Percentiles rank a stretch among this genome's conserved stretches.
These are phyloP conservation scores for Diachasmimorpha longicaudata DNA, from an alignment of 1,140 invertebrate genomes.

Conservation along the genomic window DNA sequence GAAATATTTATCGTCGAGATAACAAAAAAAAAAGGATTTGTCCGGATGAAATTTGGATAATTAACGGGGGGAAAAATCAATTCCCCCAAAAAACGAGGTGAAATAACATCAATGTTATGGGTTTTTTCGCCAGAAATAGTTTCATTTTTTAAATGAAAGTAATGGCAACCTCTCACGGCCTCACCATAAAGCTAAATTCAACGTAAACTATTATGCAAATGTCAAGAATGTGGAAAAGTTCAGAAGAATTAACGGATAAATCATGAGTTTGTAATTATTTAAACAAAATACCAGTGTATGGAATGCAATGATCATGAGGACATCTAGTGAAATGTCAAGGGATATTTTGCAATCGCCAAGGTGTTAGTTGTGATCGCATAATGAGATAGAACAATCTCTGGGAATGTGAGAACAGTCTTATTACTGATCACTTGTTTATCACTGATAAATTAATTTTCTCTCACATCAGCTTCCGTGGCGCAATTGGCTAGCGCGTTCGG, in stretches of 20 bases:
- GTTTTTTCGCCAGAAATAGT: no score
- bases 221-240: background rate
- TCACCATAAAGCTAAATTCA: no score
- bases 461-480: conserved; percentile 73
- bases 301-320: background rate
- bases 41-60: no score
- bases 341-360: background rate
- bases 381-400: background rate
- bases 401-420: background rate
- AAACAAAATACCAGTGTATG: background rate
- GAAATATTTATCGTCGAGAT: background rate
- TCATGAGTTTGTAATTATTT: background rate
- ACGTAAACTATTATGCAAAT: background rate
- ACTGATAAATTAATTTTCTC: no score
- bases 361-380: background rate
- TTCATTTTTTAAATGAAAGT: no score
- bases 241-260: background rate
- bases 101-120: no score
- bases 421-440: no score
- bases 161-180: no score
- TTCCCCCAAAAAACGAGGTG: no score
- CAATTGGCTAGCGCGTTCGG: conserved; percentile 84
- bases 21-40: background rate
- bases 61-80: no score
- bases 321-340: background rate